These are phyloP conservation scores for Phaetusa simplex DNA, from an alignment of 2,113 vertebrate genomes.

Conservation along the genomic window DNA sequence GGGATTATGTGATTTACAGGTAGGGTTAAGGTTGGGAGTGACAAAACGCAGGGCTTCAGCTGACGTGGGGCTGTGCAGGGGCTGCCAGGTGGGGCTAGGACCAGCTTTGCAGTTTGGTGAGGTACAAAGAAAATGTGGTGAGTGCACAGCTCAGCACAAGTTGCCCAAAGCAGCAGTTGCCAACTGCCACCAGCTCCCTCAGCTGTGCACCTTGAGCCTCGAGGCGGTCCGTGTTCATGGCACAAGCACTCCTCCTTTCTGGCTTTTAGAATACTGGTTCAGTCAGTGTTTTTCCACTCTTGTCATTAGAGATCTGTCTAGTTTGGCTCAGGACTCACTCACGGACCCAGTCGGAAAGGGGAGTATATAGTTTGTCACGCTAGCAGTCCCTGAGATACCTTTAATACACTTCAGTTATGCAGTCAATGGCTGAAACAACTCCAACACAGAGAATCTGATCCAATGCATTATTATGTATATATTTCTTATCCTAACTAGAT, in stretches of 20 bases:
- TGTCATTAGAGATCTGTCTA: not conserved
- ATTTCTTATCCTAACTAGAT: not conserved
- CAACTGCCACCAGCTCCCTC: not conserved
- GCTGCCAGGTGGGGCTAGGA: not conserved
- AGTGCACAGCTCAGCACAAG: not conserved
- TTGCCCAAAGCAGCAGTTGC: not conserved
- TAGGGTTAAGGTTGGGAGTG: not conserved
- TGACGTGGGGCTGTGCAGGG: not conserved
- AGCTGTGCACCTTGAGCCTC: not conserved
- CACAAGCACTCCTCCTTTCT: not conserved
- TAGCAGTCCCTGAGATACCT: not conserved
- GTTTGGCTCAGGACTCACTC: not conserved
- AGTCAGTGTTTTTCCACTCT: not conserved
- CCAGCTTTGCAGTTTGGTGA: not conserved
- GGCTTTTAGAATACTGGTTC: not conserved
- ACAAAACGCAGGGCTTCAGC: not conserved
- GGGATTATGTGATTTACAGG: not conserved
- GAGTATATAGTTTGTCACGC: not conserved
- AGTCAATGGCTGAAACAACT: not conserved
- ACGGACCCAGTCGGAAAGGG: not conserved
- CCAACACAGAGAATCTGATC: not conserved
- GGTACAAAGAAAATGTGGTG: not conserved
- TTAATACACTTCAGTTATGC: not conserved
- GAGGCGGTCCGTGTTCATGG: not conserved
- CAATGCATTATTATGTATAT: not conserved